Evolutionary conservation across 2,113 vertebrate genomes (phyloP), one percentile per base, ranked within the genome.

Genomic region (Indicator maculatus): DNA sequence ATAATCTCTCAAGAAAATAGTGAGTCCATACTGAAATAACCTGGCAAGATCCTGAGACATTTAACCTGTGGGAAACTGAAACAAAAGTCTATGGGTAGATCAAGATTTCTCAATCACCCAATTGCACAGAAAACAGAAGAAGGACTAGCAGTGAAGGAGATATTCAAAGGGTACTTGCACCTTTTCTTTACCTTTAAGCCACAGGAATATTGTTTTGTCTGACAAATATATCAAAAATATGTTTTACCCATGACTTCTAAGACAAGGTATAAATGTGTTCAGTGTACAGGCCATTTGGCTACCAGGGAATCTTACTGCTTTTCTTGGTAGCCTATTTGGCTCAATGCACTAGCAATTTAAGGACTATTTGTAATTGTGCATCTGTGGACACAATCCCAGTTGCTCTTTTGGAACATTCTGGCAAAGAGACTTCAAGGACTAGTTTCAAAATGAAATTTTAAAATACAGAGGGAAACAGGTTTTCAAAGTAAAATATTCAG

Each of bases 31-130:
- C 90, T 93, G 93, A 97, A 87, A 52, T 26, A 89, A 76, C 38
- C 3, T 92, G 52, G 38, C 73, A 80, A 85, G 72, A 93, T 89
- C 89, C 95, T 94, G 86, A 95, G 92, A 97, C 97, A 96, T 90
- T 71, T 76, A 89, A 95, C 70, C 90, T 81, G 59, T 45, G 72
- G 26, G 23, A 82, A 93, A 55, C 26, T 45, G 56, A 95, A 77
- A 95, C 81, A 95, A 94, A 94, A 60, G 60, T 50, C 18, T 24
- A 5, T 6, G 47, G 79, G 39, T 39, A 24, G 27, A 60, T 55
- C 56, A 38, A 59, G 89, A 71, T 53, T 71, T 91, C 79, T 89
- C 74, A 14, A 47, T 76, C 71, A 52, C 56, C 39, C 76, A 72
- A 3, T 5, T 45, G 58, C 70, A 85, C 88, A 92, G 79, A 94